These are phyloP conservation scores for Calidris pugnax DNA, from an alignment of 2,113 vertebrate species.

Conservation along the genomic window DNA sequence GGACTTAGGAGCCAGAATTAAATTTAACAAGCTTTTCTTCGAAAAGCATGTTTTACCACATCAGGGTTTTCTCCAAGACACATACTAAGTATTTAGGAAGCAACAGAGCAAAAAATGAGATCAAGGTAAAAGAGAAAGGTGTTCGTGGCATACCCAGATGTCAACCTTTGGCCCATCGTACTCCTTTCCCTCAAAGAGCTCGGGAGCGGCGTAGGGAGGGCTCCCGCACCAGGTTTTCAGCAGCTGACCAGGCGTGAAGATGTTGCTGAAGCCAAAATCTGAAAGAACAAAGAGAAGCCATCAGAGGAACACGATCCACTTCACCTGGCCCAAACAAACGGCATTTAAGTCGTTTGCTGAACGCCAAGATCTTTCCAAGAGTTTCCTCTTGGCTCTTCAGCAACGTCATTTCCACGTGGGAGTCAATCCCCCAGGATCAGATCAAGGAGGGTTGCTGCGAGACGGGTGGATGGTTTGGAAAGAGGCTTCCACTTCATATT, in stretches of 20 bases:
- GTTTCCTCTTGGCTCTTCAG: not conserved
- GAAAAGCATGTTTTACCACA: rapidly evolving
- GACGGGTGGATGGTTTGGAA: not conserved
- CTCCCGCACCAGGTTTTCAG: constrained; percentile 99
- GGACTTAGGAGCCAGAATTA: rapidly evolving
- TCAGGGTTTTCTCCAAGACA: not conserved
- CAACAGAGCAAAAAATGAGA: not conserved
- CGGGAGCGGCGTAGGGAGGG: constrained; percentile 94
- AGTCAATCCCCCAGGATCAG: not conserved
- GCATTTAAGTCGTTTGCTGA: not conserved
- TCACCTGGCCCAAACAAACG: not conserved
- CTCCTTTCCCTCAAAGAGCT: constrained; percentile 97
- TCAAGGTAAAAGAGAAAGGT: not conserved
- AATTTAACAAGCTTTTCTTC: rapidly evolving
- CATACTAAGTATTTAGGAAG: rapidly evolving
- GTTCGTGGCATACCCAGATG: constrained; percentile 86
- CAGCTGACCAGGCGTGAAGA: constrained; percentile 94
- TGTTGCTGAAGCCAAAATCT: constrained; percentile 98
- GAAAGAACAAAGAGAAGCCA: not conserved
- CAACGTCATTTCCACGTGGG: rapidly evolving
- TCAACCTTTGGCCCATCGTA: constrained; percentile 98
- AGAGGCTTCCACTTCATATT: rapidly evolving
- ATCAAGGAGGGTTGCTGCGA: not conserved
- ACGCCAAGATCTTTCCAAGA: too few species aligned
- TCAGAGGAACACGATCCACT: not conserved